Base-by-base conservation (phyloP, 2,797 vertebrate species). In the Sciurus vulgaris region DNA sequence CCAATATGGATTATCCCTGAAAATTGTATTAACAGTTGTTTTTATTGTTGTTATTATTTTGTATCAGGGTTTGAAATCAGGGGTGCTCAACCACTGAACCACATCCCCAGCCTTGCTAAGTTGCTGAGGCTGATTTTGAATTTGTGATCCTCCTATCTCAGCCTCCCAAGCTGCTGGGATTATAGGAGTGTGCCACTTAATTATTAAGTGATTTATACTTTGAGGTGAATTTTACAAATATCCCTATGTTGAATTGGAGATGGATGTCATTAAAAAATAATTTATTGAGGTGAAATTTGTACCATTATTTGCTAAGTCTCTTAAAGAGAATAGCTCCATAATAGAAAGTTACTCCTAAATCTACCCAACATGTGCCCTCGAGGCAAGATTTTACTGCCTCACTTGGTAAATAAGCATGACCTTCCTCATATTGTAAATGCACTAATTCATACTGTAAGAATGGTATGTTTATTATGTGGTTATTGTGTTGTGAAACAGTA, bases 171-270 rank as follows among this genome's bases (percentile, higher is more conserved):
- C 54, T 56, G 54, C 54, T 56, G 20, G 54, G 20, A 22, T 56
- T 22, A 56, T 56, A 56, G 54, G 54, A 22, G 54, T 56, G 54
- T 18, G 20, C 20, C 54, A 56, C 20, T 20, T 56, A 56, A 56
- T 95, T 95, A 76, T 81, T 88, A 93, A 79, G n/a, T 74, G 79
- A 54, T 30, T 87, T 93, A 81, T 13, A 65, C 7, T 86, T 92
- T 77, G 41, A 82, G 28, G 35, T 83, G 24, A 33, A 12, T 91
- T 87, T 90, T 91, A 78, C 2, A 85, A 54, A 47, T 18, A 70
- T 74, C 44, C 24, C 49, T 82, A 7, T 63, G n/a, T 65, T 79
- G 33, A 61, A 44, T 67, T 90, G 26, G 12, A 81, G n/a, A 44
- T 44, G 28, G 22, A 78, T 73, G 51, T 12, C 69, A 73, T 18